Evolutionary conservation across 2,888 invertebrate genomes (phyloP).

Genomic region (Heteromyza rotundicornis): DNA sequence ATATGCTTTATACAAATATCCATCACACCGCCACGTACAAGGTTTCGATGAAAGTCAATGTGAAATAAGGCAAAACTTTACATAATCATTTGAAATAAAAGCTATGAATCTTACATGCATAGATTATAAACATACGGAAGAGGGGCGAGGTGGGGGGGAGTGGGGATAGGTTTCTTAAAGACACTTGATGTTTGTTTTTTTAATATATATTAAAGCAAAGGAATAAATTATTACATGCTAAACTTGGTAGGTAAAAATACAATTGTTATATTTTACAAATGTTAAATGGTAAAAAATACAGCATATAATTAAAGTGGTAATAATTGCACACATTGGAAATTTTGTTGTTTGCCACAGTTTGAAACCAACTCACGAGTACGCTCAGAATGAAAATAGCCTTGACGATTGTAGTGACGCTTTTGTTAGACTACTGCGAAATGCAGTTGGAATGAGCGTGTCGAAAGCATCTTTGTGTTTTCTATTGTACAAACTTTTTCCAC

Average conservation of each 20-base stretch:
- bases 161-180: background rate
- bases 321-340: background rate
- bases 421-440: too few relatives aligned
- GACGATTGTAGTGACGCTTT: too few relatives aligned
- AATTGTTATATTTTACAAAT: background rate
- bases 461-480: background rate
- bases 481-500: background rate
- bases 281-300: background rate
- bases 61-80: too few relatives aligned
- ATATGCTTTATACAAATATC: background rate
- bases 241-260: background rate
- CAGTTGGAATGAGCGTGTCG: too few relatives aligned
- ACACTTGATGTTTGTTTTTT: too few relatives aligned
- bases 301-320: background rate
- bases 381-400: too few relatives aligned
- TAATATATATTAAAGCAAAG: conserved; percentile 5
- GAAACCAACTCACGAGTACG: too few relatives aligned
- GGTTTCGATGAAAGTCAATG: too few relatives aligned
- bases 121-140: background rate
- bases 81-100: too few relatives aligned
- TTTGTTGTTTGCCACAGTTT: background rate
- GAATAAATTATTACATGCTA: conserved; percentile 1
- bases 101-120: too few relatives aligned
- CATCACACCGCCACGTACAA: too few relatives aligned
- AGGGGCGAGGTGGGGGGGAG: too few relatives aligned